Evolutionary conservation across 2,888 invertebrate species (phyloP), one percentile per base, ranked within the genome.

Genomic region (Agrotis segetum): DNA sequence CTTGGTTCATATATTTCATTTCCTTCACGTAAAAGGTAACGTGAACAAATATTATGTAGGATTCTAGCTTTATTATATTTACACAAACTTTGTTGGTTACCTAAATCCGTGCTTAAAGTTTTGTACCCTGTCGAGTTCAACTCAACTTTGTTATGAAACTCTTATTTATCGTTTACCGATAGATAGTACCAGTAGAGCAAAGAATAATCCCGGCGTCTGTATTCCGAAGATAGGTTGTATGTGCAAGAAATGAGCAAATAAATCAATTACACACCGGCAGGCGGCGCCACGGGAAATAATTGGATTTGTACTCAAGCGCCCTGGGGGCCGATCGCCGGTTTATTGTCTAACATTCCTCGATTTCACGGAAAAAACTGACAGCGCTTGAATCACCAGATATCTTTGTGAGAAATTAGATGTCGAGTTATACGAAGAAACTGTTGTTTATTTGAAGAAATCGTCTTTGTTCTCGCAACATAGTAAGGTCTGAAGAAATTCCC

Each of bases 251-350:
- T 93, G 92, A 93, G 91, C 92, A 93, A 94, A 94, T 95, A 94
- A 94, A 95, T 94, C 93, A 94, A 94, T 94, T 94, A 93, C 94
- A 91, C 92, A 90, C 91, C 89, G 88, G 88, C 90, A 89, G 89
- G 89, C 89, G 88, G 90, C 91, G 87, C 92, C 90, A 85, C 91
- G 88, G 91, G 91, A 89, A 92, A 93, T 94, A 94, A 95, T 95
- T 95, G 94, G 92, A 94, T 94, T 93, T 92, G 91, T 91, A 91
- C 92, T 89, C 87, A 87, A 90, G 87, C 91, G 87, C 93, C 91
- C 92, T 87, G 81, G 91, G 91, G 92, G 91, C 89, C 90, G 89
- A 92, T 93, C 88, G 86, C 87, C 86, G 86, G 88, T 91, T 91
- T 91, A 92, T 93, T 93, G 90, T 92, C 89, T 91, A 89, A 91